Percentiles rank a stretch among this genome's conserved stretches.
These are phyloP conservation scores for Dendrocincla fuliginosa DNA, from an alignment of 2,797 vertebrate genomes.

Conservation along the genomic window DNA sequence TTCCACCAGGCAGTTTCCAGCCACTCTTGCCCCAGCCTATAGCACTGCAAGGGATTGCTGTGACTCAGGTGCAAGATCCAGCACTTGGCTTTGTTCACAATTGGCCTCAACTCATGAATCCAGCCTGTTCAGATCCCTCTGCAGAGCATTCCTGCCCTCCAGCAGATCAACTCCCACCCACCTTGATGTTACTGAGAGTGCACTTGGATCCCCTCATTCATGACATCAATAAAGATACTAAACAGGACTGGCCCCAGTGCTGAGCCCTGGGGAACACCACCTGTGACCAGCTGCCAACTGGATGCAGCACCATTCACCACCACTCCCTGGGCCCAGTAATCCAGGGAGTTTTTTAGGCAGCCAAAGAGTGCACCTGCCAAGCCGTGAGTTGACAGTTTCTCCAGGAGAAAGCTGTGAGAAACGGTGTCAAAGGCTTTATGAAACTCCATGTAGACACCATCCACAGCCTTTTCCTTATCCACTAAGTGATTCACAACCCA, in stretches of 20 bases:
- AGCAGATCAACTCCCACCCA: background rate
- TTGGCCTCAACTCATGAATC: background rate
- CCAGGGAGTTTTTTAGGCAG: background rate
- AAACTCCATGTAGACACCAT: background rate
- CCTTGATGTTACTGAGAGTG: fast-evolving
- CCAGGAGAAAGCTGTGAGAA: background rate
- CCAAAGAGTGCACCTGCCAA: fast-evolving
- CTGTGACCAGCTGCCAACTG: background rate
- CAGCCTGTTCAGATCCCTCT: background rate
- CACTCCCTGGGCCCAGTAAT: background rate
- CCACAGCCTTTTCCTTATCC: background rate
- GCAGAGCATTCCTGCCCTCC: background rate
- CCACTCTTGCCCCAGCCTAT: background rate
- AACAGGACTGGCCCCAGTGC: background rate
- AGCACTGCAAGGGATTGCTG: background rate
- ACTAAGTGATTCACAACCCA: background rate
- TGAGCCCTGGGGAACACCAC: background rate
- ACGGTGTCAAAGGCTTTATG: background rate
- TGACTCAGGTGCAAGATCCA: background rate
- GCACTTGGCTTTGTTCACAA: background rate
- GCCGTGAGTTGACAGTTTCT: background rate
- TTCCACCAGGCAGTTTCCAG: background rate
- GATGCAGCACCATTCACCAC: no score
- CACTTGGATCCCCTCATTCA: background rate
- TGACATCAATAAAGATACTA: background rate